Evolutionary conservation across 2,888 invertebrate species (phyloP).

Genomic region (Hoplodrina ambigua): DNA sequence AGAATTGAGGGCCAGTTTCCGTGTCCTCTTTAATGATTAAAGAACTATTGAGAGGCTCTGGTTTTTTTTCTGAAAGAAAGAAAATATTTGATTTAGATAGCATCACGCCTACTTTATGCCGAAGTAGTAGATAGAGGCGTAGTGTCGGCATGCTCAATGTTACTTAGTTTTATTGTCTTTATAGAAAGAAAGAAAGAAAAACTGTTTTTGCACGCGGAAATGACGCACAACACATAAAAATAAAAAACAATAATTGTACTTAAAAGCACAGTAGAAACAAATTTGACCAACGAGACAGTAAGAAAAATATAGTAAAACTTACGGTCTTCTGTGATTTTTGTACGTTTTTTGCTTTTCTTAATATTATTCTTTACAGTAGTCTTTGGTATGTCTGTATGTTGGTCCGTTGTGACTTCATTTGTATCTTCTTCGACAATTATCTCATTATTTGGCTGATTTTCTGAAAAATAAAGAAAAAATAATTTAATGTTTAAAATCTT

Average conservation of each 20-base stretch:
- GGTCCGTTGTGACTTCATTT: neutral
- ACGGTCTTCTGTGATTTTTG: neutral
- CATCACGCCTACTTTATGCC: no score
- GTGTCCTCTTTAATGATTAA: conserved; percentile 13
- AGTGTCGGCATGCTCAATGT: no score
- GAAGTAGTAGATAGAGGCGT: no score
- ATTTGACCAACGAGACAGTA: no score
- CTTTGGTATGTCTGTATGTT: neutral
- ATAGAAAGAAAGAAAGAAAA: no score
- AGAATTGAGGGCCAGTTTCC: neutral
- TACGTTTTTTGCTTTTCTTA: neutral
- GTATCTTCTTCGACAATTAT: no score
- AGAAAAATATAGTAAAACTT: neutral
- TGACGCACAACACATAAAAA: no score
- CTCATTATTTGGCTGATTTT: neutral
- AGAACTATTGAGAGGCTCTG: neutral
- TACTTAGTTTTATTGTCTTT: no score
- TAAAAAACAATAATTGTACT: no score
- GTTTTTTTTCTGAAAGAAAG: conserved; percentile 30
- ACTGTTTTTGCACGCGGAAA: no score
- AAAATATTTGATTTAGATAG: neutral
- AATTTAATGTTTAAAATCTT: no score
- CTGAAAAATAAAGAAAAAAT: conserved; percentile 7
- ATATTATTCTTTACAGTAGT: neutral
- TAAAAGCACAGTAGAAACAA: no score